These are phyloP conservation scores for Amiota mariae DNA, from an alignment of 2,888 invertebrate species.

Conservation along the genomic window DNA sequence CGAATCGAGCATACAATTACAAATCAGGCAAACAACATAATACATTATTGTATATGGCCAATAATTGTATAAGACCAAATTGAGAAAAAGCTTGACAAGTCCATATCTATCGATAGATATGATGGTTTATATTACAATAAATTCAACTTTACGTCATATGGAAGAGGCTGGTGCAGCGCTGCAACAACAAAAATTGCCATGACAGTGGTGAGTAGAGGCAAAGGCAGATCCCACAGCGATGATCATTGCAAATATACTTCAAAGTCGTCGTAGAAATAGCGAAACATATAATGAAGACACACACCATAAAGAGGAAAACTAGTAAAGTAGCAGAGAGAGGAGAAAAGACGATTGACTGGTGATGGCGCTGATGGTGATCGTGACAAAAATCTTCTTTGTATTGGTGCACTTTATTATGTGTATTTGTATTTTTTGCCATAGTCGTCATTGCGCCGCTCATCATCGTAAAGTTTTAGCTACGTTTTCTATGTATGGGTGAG, in stretches of 20 bases:
- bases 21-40: not conserved
- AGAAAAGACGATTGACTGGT: not conserved
- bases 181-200: slow-evolving; percentile 2
- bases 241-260: slow-evolving; percentile 4
- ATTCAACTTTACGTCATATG: not conserved
- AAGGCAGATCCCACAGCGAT: not conserved
- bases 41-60: not conserved
- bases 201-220: not conserved
- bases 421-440: not conserved
- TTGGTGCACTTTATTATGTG: not conserved
- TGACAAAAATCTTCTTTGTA: slow-evolving; percentile 24
- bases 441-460: not conserved
- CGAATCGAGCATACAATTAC: no score
- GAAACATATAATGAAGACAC: not conserved
- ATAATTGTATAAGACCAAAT: slow-evolving; percentile 57
- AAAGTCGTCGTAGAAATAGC: slow-evolving; percentile 2
- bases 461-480: slow-evolving; percentile 19
- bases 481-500: slow-evolving; percentile 12
- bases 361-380: slow-evolving; percentile 28
- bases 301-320: slow-evolving; percentile 44
- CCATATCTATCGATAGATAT: no score
- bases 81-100: slow-evolving; percentile 29
- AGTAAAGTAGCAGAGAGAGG: not conserved
- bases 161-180: not conserved
- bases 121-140: not conserved